Evolutionary conservation across 1,140 invertebrate species (phyloP).

Genomic region (Cydia fagiglandana): DNA sequence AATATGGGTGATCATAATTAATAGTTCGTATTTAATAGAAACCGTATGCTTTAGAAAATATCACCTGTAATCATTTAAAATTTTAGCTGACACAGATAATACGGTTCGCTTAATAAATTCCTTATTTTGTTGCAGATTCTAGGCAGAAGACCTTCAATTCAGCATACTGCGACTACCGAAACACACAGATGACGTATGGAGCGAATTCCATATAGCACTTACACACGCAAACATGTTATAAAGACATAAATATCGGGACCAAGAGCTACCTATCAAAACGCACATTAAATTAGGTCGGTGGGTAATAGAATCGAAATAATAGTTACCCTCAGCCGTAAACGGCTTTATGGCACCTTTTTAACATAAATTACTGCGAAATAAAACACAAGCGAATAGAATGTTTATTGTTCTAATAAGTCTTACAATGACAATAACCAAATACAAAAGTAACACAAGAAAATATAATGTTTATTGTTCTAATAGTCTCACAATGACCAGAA

Average conservation of each 20-base stretch:
- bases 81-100: not conserved
- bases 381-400: slow-evolving; percentile 16
- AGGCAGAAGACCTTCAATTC: slow-evolving; percentile 1
- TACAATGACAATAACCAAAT: not conserved
- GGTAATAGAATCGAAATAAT: slow-evolving; percentile 27
- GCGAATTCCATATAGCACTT: slow-evolving; percentile 45
- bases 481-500: not conserved
- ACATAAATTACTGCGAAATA: slow-evolving; percentile 23
- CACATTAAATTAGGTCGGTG: slow-evolving; percentile 41
- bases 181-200: slow-evolving; percentile 41
- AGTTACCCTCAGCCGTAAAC: not conserved
- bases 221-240: slow-evolving; percentile 65
- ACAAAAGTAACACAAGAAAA: slow-evolving; percentile 11
- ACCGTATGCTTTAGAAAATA: no score
- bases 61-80: no score
- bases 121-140: slow-evolving; percentile 29
- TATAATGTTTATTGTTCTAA: not conserved
- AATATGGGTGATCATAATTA: no score
- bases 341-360: slow-evolving; percentile 13
- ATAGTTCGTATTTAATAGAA: no score
- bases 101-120: not conserved
- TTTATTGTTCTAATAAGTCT: slow-evolving; percentile 13
- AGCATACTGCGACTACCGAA: slow-evolving; percentile 1
- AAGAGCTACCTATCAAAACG: slow-evolving; percentile 42
- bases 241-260: slow-evolving; percentile 60